Base-by-base conservation (phyloP, 2,113 vertebrate genomes). In the Channa maculata region DNA sequence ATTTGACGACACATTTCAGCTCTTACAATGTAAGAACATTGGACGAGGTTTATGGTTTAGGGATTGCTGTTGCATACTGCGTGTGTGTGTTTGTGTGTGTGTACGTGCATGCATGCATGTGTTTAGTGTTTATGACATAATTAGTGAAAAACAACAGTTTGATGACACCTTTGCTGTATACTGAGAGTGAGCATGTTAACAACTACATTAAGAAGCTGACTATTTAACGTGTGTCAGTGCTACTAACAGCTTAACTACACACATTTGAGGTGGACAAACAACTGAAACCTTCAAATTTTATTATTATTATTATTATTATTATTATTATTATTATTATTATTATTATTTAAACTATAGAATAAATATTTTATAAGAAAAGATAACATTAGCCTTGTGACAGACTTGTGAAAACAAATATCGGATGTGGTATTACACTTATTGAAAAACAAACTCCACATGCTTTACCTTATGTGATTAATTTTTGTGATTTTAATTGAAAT, bases 81-180 rank as follows among this genome's bases (percentile, higher is more conserved):
- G 48, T 43, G 60, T 72, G 48, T 69, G 67, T 64, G 59, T 44
- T 9, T 2, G 5, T 12, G 53, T 43, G 60, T 69, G 67, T 64
- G 59, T 44, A 11, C 1, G 24, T 67, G 5, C 8, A 48, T 43
- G 60, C 67, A 41, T 69, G 67, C 58, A 52, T 44, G 44, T 2
- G 24, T 45, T 39, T 55, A 44, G n/a, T 14, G 0, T 80, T 80
- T 80, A 79, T 62, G 77, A 44, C 67, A 15, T 44, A 41, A 71
- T 79, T 49, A 66, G 59, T 51, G 45, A 52, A 73, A 71, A 45
- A 63, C 45, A 58, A 50, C 50, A 15, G 34, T 45, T 44, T 3
- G 12, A 59, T 34, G 41, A 8, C 69, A 57, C 57, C 46, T 54
- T 75, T 13, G 62, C 64, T 63, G 11, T 57, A 71, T n/a, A 37